Evolutionary conservation across 2,888 invertebrate species (phyloP).

Genomic region (Invenusta paracnida): DNA sequence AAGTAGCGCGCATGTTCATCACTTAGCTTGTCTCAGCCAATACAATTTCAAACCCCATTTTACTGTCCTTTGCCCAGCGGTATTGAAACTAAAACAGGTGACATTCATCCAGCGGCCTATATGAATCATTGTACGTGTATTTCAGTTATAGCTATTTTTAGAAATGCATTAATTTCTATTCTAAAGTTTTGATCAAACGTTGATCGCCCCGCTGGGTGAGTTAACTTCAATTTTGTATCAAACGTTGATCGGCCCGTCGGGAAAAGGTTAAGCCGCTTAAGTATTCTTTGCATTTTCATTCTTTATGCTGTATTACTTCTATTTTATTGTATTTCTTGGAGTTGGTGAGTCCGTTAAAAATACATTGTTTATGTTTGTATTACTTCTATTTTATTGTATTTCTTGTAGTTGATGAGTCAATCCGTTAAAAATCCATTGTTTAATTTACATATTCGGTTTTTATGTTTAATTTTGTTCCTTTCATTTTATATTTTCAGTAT

Average conservation of each 20-base stretch:
- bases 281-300: too few relatives aligned
- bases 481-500: too few relatives aligned
- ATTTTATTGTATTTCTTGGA: too few relatives aligned
- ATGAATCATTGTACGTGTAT: background rate
- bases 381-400: too few relatives aligned
- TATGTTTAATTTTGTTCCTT: too few relatives aligned
- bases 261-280: conserved; percentile 20
- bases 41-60: background rate
- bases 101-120: conserved; percentile 10
- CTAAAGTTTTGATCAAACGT: background rate
- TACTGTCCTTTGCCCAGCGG: background rate
- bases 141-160: background rate
- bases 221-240: background rate
- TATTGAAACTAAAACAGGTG: background rate
- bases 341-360: too few relatives aligned
- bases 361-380: too few relatives aligned
- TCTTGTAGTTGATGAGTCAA: too few relatives aligned
- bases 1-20: background rate
- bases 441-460: too few relatives aligned
- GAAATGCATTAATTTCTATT: conserved; percentile 1
- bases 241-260: background rate
- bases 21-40: background rate
- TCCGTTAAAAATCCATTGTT: too few relatives aligned
- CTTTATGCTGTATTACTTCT: too few relatives aligned
- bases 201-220: background rate